Conservation (phyloP, 2,888 invertebrate species). For the Caenorhabditis sinica region DNA sequence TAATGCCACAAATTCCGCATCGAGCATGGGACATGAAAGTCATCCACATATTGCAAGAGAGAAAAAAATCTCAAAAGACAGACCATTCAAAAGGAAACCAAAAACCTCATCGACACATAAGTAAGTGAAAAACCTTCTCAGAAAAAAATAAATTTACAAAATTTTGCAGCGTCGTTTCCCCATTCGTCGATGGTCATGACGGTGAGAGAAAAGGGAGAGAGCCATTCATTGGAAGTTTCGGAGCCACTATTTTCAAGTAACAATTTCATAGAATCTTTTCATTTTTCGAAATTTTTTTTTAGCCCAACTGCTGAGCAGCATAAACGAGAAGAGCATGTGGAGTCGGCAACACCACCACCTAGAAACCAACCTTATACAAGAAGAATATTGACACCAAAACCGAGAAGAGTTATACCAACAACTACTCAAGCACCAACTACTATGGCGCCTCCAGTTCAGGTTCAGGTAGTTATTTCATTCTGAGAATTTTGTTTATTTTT, state of each 20-base stretch:
- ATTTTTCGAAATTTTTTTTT: slow-evolving; percentile 10
- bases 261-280: not conserved
- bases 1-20: slow-evolving; percentile 67
- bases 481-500: too few relatives aligned
- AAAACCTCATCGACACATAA: slow-evolving; percentile 66
- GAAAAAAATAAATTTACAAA: too few relatives aligned
- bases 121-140: slow-evolving; percentile 9
- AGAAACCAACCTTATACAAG: slow-evolving; percentile 35
- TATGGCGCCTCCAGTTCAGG: slow-evolving; percentile 47
- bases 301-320: slow-evolving; percentile 65
- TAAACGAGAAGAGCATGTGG: slow-evolving; percentile 11
- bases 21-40: slow-evolving; percentile 57
- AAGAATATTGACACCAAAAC: slow-evolving; percentile 58
- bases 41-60: slow-evolving; percentile 61
- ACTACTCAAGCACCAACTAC: slow-evolving; percentile 58
- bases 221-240: slow-evolving; percentile 71
- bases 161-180: slow-evolving; percentile 56
- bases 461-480: too few relatives aligned
- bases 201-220: slow-evolving; percentile 52
- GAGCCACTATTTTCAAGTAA: slow-evolving; percentile 70
- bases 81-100: slow-evolving; percentile 66
- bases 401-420: slow-evolving; percentile 38
- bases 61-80: slow-evolving; percentile 52
- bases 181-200: slow-evolving; percentile 58
- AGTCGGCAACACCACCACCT: slow-evolving; percentile 18